These are phyloP conservation scores for Anguilla obscura DNA, from an alignment of 2,797 vertebrate species.

Conservation along the genomic window DNA sequence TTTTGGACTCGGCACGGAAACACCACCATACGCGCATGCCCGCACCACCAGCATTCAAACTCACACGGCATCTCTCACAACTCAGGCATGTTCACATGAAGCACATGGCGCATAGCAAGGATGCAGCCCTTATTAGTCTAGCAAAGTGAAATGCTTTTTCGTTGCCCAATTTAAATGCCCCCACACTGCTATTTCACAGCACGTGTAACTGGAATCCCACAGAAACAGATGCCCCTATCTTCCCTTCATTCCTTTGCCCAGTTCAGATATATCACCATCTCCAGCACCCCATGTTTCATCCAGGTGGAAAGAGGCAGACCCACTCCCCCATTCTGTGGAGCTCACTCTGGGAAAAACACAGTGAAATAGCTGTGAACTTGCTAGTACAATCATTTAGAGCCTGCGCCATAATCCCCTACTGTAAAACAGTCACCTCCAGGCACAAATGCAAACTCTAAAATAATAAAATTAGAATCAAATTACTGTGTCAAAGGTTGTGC, in stretches of 20 bases:
- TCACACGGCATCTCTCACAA: neutral
- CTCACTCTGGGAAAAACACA: neutral
- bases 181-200: neutral
- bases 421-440: neutral
- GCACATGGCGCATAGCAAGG: neutral
- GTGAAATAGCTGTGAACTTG: neutral
- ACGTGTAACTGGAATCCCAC: neutral
- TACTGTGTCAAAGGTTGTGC: neutral
- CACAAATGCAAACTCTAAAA: neutral
- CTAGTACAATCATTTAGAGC: neutral
- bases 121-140: neutral
- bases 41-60: neutral
- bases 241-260: neutral
- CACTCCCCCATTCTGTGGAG: neutral
- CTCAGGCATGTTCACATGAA: neutral
- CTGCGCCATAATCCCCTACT: neutral
- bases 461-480: conserved; percentile 7
- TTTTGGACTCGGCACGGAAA: neutral
- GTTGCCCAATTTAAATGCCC: neutral
- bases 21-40: neutral
- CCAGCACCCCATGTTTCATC: neutral
- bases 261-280: neutral
- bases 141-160: neutral
- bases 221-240: neutral
- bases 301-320: neutral